phyloP scores from a whole-genome alignment of 1,140 invertebrate species.

The Papilio polyxenes region DNA sequence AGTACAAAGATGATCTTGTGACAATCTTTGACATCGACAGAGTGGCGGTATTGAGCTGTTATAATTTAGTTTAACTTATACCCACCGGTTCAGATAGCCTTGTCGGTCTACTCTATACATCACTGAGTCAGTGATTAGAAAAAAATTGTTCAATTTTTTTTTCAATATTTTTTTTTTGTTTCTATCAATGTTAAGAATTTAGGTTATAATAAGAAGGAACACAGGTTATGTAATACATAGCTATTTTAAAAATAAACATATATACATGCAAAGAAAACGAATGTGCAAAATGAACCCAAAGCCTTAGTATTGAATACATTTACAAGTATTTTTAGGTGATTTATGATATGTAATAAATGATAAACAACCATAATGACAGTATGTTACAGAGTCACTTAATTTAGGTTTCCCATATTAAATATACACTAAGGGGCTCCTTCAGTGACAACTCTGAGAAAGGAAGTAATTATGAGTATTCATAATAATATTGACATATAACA shows the following conservation, averaged over 20 bases:
- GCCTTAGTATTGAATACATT: not conserved
- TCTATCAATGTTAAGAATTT: too few relatives aligned
- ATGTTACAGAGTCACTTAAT: not conserved
- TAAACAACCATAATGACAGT: not conserved
- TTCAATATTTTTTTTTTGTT: too few relatives aligned
- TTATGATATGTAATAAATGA: not conserved
- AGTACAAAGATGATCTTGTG: too few relatives aligned
- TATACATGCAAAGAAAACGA: not conserved
- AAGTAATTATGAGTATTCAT: not conserved
- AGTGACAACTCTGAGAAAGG: not conserved
- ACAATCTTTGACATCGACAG: too few relatives aligned
- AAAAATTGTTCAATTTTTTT: too few relatives aligned
- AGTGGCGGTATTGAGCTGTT: too few relatives aligned
- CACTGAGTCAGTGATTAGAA: too few relatives aligned
- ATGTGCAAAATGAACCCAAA: not conserved
- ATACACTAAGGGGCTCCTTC: not conserved
- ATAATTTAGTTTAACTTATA: too few relatives aligned
- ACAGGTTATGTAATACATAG: not conserved
- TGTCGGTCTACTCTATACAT: too few relatives aligned
- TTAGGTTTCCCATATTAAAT: not conserved
- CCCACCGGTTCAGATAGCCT: too few relatives aligned
- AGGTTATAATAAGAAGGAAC: too few relatives aligned
- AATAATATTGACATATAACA: conserved; percentile 9
- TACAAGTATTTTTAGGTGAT: not conserved
- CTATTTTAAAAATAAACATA: not conserved